phyloP scores from a whole-genome alignment of 2,113 vertebrate species.

The Brienomyrus longianalis region DNA sequence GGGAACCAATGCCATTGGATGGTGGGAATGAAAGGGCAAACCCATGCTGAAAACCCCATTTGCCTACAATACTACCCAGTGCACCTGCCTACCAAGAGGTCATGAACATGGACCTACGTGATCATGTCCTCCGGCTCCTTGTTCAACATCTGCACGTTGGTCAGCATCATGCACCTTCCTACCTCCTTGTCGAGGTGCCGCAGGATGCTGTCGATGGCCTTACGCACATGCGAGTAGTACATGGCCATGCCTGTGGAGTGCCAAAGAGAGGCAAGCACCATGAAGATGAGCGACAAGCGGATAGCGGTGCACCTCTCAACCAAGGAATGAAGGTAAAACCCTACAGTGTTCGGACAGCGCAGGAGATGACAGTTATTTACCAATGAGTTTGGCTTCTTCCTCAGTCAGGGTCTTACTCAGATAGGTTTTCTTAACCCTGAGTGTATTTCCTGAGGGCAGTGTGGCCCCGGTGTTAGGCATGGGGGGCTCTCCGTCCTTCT shows the following conservation, averaged over 20 bases:
- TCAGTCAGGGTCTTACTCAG: conserved; percentile 97
- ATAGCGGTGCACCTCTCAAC: conserved; percentile 52
- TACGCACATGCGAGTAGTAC: conserved; percentile 96
- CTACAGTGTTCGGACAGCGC: background rate
- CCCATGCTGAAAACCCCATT: background rate
- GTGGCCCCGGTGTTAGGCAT: conserved; percentile 97
- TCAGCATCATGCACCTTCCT: conserved; percentile 97
- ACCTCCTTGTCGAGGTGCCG: conserved; percentile 97
- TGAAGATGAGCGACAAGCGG: background rate
- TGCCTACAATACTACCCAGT: background rate
- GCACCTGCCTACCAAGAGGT: background rate
- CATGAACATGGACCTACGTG: conserved; percentile 69
- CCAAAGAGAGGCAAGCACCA: background rate
- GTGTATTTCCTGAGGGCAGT: conserved; percentile 90
- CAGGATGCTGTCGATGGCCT: conserved; percentile 92
- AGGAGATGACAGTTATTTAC: conserved; percentile 52
- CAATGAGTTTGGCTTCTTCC: conserved; percentile 96
- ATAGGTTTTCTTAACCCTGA: conserved; percentile 96
- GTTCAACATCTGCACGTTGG: conserved; percentile 94
- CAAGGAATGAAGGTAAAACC: conserved; percentile 51
- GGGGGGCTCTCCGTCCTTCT: conserved; percentile 94
- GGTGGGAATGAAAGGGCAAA: background rate
- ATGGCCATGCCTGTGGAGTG: conserved; percentile 80
- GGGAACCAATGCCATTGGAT: background rate
- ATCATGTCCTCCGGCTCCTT: conserved; percentile 99